A percentile compares a stretch with the other conserved stretches of the same genome.
Evolutionary conservation across 2,888 invertebrate genomes (phyloP).

Genomic region (Acrocyrtus sp.): DNA sequence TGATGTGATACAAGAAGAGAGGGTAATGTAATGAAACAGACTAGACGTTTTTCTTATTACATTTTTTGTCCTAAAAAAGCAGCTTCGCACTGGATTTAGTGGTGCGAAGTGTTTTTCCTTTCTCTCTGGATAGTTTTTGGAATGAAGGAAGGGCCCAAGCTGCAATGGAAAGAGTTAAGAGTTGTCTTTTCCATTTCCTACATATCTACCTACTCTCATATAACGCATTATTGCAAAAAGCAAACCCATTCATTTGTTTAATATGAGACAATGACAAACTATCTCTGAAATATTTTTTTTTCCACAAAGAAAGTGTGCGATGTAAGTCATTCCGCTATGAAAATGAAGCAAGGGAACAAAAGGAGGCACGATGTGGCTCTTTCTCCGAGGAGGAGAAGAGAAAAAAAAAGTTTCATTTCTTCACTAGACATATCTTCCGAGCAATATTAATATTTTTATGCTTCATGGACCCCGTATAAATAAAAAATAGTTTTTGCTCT

Average conservation of each 20-base stretch:
- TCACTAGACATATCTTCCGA: background rate
- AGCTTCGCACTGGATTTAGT: too few relatives aligned
- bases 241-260: slow-evolving; percentile 20
- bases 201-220: background rate
- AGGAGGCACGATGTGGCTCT: too few relatives aligned
- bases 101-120: too few relatives aligned
- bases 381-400: background rate
- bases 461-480: slow-evolving; percentile 7
- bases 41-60: too few relatives aligned
- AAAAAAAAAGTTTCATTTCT: background rate
- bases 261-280: slow-evolving; percentile 21
- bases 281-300: slow-evolving; percentile 15
- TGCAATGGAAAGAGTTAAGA: background rate
- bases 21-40: too few relatives aligned
- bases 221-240: background rate
- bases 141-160: too few relatives aligned
- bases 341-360: slow-evolving; percentile 1
- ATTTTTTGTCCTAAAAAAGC: too few relatives aligned
- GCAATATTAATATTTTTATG: slow-evolving; percentile 19
- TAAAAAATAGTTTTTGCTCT: too few relatives aligned
- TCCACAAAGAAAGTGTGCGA: slow-evolving; percentile 5
- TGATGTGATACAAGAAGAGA: background rate
- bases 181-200: too few relatives aligned
- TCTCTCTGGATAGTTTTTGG: too few relatives aligned
- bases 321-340: slow-evolving; percentile 5